Evolutionary conservation across 1,140 invertebrate genomes (phyloP).

Genomic region (Drosophila melanogaster): DNA sequence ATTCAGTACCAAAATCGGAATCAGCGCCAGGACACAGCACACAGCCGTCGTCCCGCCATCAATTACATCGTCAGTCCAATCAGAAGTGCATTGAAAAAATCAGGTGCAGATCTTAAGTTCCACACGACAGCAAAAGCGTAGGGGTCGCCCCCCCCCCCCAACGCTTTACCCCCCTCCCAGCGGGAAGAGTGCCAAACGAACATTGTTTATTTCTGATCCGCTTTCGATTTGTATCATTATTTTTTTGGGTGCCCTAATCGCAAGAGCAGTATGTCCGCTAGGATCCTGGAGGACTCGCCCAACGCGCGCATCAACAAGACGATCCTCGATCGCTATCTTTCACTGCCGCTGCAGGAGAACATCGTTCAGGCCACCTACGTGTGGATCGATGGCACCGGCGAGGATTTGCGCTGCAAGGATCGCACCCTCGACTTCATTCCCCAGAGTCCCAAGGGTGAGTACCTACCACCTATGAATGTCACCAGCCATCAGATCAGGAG

Average conservation of each 20-base stretch:
- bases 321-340: constrained; percentile 89
- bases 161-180: too few relatives aligned
- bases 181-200: constrained; percentile 26
- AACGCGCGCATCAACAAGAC: constrained; percentile 87
- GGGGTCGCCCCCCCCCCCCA: too few relatives aligned
- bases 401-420: constrained; percentile 92
- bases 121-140: too few relatives aligned
- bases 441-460: constrained; percentile 87
- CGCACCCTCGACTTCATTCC: constrained; percentile 90
- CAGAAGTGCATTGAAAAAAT: constrained; percentile 9
- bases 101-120: constrained; percentile 20
- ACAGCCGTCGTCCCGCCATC: neutral
- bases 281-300: constrained; percentile 85
- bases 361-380: constrained; percentile 91
- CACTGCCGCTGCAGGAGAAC: constrained; percentile 89
- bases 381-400: constrained; percentile 95
- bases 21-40: constrained; percentile 20
- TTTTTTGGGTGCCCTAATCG: constrained; percentile 20
- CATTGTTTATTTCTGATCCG: constrained; percentile 43
- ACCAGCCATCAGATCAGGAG: too few relatives aligned
- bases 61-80: constrained; percentile 2
- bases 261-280: constrained; percentile 73
- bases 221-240: constrained; percentile 21
- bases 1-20: constrained; percentile 1
- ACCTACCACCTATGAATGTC: neutral